Percentiles rank a stretch among this genome's conserved stretches.
phyloP scores from a whole-genome alignment of 2,888 invertebrate species.

The Poecilobothrus nobilitatus region DNA sequence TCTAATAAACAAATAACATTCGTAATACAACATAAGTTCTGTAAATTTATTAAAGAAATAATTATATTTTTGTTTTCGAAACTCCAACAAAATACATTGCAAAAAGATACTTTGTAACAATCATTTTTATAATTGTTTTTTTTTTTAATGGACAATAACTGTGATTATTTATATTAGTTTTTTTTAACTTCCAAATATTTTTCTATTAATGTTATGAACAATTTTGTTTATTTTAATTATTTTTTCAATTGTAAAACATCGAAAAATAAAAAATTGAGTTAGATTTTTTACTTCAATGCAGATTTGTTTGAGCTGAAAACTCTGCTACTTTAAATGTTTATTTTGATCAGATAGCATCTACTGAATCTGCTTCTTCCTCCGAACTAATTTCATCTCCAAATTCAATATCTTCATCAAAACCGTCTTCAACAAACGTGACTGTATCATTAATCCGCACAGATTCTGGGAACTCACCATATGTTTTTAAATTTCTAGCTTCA shows the following conservation, averaged over 20 bases:
- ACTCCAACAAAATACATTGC: too few species aligned
- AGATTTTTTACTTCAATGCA: background rate
- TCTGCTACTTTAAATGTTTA: background rate
- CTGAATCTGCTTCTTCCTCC: constrained; percentile 74
- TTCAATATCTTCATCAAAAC: constrained; percentile 92
- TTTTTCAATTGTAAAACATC: background rate
- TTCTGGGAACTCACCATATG: constrained; percentile 98
- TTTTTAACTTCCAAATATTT: background rate
- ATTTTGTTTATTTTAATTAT: too few species aligned
- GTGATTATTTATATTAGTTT: background rate
- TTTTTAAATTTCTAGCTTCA: constrained; percentile 97
- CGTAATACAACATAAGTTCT: background rate
- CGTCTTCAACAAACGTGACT: constrained; percentile 89
- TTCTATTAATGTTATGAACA: background rate
- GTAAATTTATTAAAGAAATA: too few species aligned
- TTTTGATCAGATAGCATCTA: constrained; percentile 50
- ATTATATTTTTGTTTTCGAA: too few species aligned
- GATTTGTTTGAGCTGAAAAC: background rate
- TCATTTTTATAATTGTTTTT: too few species aligned
- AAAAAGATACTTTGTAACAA: too few species aligned
- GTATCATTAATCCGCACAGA: constrained; percentile 95
- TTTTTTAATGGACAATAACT: background rate
- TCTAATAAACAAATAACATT: background rate
- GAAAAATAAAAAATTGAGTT: background rate
- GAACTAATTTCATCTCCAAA: constrained; percentile 93